phyloP scores from a whole-genome alignment of 2,113 vertebrate genomes.

The Callaeas wilsoni region DNA sequence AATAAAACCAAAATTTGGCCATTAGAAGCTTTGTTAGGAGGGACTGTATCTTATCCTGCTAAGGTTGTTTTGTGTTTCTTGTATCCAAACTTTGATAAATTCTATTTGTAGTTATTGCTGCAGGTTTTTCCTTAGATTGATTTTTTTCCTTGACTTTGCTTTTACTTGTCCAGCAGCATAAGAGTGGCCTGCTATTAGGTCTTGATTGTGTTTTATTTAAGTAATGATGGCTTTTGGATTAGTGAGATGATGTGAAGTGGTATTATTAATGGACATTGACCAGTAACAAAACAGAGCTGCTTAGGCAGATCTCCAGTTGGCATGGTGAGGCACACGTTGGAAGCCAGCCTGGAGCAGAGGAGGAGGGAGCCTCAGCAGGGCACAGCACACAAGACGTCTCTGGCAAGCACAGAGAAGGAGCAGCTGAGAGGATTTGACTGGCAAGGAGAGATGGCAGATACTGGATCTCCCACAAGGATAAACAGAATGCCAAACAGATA shows the following conservation, averaged over 20 bases:
- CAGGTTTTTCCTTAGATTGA: background rate
- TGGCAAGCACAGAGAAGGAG: background rate
- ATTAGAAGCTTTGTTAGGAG: background rate
- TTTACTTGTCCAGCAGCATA: background rate
- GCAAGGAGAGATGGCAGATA: background rate
- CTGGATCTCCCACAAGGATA: background rate
- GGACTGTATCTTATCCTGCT: background rate
- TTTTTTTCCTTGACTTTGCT: background rate
- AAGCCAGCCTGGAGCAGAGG: background rate
- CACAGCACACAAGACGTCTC: background rate
- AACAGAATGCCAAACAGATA: background rate
- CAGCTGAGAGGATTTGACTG: background rate
- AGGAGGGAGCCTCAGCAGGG: background rate
- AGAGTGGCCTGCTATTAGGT: background rate
- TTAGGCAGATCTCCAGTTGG: background rate
- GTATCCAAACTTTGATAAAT: background rate
- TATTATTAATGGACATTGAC: background rate
- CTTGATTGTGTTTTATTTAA: background rate
- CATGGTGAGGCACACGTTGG: background rate
- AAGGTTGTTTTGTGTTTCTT: background rate
- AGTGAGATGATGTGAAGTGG: background rate
- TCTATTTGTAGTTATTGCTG: background rate
- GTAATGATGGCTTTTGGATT: background rate
- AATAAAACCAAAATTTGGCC: background rate
- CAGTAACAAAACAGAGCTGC: background rate